phyloP scores from a whole-genome alignment of 2,113 vertebrate species.

The Ancistrus triradiatus region DNA sequence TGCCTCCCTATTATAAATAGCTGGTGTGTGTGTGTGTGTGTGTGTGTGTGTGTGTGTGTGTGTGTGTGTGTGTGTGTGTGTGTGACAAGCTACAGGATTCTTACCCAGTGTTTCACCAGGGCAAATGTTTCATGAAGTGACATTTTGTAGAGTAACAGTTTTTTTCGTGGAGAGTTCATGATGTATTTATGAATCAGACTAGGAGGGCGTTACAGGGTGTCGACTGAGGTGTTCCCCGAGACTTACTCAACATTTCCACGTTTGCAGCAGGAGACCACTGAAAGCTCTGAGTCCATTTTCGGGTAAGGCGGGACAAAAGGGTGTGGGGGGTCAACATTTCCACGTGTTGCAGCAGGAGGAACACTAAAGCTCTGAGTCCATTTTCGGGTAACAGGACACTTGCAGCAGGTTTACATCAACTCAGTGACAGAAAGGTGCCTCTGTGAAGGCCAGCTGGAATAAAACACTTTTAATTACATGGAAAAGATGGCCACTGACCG shows the following conservation, averaged over 20 bases:
- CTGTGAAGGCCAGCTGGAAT: slow-evolving; percentile 67
- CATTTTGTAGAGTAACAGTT: slow-evolving; percentile 25
- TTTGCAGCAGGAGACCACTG: slow-evolving; percentile 23
- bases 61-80: too few species aligned
- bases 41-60: too few species aligned
- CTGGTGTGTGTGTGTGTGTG: too few species aligned
- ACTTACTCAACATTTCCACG: slow-evolving; percentile 41
- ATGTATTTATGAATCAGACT: slow-evolving; percentile 38
- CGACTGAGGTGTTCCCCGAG: slow-evolving; percentile 41
- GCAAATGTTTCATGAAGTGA: slow-evolving; percentile 21
- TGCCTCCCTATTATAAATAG: slow-evolving; percentile 8
- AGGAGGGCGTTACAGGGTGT: slow-evolving; percentile 28
- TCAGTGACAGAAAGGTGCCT: slow-evolving; percentile 61
- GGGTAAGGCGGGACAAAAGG: slow-evolving; percentile 13
- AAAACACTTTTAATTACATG: slow-evolving; percentile 43
- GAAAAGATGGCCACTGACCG: slow-evolving; percentile 61
- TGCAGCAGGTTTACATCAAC: slow-evolving; percentile 37
- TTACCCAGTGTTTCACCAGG: slow-evolving; percentile 7
- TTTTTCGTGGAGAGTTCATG: slow-evolving; percentile 27
- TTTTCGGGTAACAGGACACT: slow-evolving; percentile 25
- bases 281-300: slow-evolving; percentile 32
- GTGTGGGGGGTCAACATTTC: slow-evolving; percentile 45
- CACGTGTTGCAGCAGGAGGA: slow-evolving; percentile 32
- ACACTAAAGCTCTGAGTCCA: slow-evolving; percentile 29
- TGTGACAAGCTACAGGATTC: slow-evolving; percentile 2